A percentile compares a stretch with the other conserved stretches of the same genome.
These are phyloP conservation scores for Melanaphis sacchari DNA, from an alignment of 1,140 invertebrate genomes.

Conservation along the genomic window DNA sequence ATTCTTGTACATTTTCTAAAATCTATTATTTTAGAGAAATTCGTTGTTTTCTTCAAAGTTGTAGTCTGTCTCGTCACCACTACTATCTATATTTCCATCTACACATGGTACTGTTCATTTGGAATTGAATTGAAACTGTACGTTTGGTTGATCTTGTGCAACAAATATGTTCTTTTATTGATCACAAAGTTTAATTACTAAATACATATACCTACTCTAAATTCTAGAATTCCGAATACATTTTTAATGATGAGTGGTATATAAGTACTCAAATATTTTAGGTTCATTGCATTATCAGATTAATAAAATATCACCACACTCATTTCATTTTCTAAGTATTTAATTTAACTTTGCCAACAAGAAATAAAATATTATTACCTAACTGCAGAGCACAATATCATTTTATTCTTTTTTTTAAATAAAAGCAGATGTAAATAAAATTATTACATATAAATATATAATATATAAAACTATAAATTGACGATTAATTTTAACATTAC, in stretches of 20 bases:
- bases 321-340: too few species aligned
- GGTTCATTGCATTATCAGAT: background rate
- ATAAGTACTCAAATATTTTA: background rate
- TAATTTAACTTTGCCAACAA: too few species aligned
- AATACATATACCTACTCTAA: background rate
- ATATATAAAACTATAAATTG: background rate
- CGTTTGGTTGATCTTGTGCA: background rate
- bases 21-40: constrained; percentile 6
- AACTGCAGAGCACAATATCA: accelerated
- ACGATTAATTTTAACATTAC: background rate
- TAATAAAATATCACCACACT: background rate
- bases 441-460: too few species aligned
- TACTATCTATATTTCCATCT: background rate
- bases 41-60: background rate
- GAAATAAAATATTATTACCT: background rate
- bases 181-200: background rate
- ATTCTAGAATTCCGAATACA: background rate
- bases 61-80: background rate
- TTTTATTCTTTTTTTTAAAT: background rate
- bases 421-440: background rate
- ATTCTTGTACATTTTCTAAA: background rate
- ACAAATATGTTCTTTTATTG: background rate
- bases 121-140: background rate
- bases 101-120: background rate
- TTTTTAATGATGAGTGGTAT: background rate